Base-by-base conservation (phyloP, 2,797 vertebrate genomes). In the Eupleurogrammus muticus region DNA sequence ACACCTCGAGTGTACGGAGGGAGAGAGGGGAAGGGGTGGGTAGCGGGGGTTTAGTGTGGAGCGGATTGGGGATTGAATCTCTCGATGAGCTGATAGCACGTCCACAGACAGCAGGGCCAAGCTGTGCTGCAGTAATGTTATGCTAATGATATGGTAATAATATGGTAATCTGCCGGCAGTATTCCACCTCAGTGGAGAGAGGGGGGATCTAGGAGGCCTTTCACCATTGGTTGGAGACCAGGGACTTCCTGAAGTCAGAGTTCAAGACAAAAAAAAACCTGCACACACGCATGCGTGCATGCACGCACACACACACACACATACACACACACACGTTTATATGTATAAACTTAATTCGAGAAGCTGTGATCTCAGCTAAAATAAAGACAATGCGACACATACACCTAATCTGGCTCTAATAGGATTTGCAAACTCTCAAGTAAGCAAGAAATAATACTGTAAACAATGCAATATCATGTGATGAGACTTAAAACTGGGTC, bases 91-190 rank as follows among this genome's bases (percentile, higher is more conserved):
- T 78, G 91, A 93, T 92, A 91, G 87, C 87, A 87, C 77, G 72
- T 91, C 80, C 62, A 44, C 87, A 90, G 90, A 92, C 92, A 92
- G 82, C 67, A n/a, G 66, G 89, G 89, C 83, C 86, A 90, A 89
- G 89, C 91, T 90, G 87, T 85, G 86, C 86, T 13, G 46, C 68
- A 2, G 84, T 92, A 93, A 94, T 92, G 82, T 65, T 83, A 94
- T 93, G 93, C 87, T 92, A 93, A 94, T 92, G 80, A 82, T 79
- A 94, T 94, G 92, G 72, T 91, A 93, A 94, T 92, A 62, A 84
- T 84, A 94, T 95, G 93, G 81, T 93, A 94, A 94, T 93, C 92
- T 86, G 72, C 78, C 80, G 23, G 84, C 92, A 89, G 84, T 90
- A 93, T 93, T 94, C 93, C 87, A 83, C 89, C 91, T 92, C 87